Percentiles rank a stretch among this genome's conserved stretches.
Conservation (phyloP, 2,888 invertebrate genomes). For the Ophion costatus region DNA sequence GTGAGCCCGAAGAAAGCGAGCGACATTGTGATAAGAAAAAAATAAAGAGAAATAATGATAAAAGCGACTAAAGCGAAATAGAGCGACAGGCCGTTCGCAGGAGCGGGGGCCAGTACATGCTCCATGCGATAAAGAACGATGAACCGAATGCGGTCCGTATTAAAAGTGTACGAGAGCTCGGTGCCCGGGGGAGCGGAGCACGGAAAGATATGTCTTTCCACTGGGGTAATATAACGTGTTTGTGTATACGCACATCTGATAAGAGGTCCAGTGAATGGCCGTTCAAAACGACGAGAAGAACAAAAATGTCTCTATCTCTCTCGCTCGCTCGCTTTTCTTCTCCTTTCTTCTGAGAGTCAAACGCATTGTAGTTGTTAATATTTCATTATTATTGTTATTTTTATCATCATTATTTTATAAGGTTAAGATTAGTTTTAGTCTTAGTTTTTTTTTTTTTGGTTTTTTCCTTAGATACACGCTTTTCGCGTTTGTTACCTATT, state of each 20-base stretch:
- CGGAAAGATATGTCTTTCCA: slow-evolving; percentile 40
- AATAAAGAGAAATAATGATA: slow-evolving; percentile 45
- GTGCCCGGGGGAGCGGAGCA: neutral
- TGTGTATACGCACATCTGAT: neutral
- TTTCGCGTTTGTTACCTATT: no score
- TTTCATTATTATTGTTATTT: no score
- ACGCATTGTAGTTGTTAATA: no score
- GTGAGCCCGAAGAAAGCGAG: slow-evolving; percentile 37
- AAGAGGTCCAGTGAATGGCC: slow-evolving; percentile 4
- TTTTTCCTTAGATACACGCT: no score
- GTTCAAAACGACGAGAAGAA: neutral
- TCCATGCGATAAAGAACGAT: slow-evolving; percentile 40
- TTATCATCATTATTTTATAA: no score
- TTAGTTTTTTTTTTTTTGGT: no score
- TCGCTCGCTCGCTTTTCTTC: neutral
- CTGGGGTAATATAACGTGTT: slow-evolving; percentile 22
- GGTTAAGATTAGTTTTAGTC: no score
- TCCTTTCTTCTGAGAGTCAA: no score
- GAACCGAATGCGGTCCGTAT: slow-evolving; percentile 38
- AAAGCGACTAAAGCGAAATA: slow-evolving; percentile 50
- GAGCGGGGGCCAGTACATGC: slow-evolving; percentile 34
- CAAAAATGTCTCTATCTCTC: neutral
- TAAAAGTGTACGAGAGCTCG: neutral
- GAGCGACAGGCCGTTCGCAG: slow-evolving; percentile 37
- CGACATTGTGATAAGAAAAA: slow-evolving; percentile 63